These are phyloP conservation scores for Matsumurasca onukii DNA, from an alignment of 1,140 invertebrate genomes.

Conservation along the genomic window DNA sequence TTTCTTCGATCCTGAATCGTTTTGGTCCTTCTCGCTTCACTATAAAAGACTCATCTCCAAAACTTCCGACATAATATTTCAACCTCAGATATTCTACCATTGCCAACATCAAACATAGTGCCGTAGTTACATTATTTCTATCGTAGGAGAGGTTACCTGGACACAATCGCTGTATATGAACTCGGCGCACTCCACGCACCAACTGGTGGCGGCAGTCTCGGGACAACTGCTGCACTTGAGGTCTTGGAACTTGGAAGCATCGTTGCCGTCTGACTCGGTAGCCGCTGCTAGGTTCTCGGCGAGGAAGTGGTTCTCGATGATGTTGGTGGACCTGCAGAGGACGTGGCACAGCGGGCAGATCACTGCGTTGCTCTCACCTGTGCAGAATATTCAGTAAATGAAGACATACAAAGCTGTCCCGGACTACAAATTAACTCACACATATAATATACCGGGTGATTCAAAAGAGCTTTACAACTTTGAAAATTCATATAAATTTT, in stretches of 20 bases:
- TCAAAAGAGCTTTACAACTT: no score
- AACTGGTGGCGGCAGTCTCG: conserved; percentile 75
- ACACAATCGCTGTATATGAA: conserved; percentile 91
- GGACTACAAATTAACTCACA: not conserved
- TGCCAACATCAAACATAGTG: no score
- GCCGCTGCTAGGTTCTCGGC: conserved; percentile 50
- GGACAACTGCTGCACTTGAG: conserved; percentile 82
- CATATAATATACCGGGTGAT: not conserved
- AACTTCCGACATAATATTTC: no score
- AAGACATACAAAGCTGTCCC: not conserved
- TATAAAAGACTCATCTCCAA: no score
- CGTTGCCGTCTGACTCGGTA: conserved; percentile 44
- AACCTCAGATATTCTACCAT: no score
- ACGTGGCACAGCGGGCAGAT: conserved; percentile 61
- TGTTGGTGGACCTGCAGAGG: conserved; percentile 58
- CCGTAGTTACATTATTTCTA: no score
- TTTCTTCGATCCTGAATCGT: no score
- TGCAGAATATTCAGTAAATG: no score
- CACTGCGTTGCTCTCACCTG: not conserved
- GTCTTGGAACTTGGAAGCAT: conserved; percentile 52
- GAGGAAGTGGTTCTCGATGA: conserved; percentile 77
- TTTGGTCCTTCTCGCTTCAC: no score
- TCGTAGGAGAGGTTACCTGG: conserved; percentile 56
- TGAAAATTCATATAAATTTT: no score
- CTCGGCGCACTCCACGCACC: conserved; percentile 86